A percentile compares a stretch with the other conserved stretches of the same genome.
These are phyloP conservation scores for Lithosia quadra DNA, from an alignment of 2,888 invertebrate genomes.

Conservation along the genomic window DNA sequence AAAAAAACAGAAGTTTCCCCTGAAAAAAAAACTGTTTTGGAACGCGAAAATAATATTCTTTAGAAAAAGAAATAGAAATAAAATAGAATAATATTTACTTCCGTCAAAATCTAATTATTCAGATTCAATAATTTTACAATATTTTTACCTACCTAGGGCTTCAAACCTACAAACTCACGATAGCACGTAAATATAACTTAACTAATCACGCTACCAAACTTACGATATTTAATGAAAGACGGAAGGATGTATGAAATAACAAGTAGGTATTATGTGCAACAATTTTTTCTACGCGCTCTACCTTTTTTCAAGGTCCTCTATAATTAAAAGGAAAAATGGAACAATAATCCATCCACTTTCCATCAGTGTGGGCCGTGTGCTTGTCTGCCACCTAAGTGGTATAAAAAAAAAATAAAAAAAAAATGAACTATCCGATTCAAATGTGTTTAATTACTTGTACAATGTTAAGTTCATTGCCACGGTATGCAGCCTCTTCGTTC, in stretches of 20 bases:
- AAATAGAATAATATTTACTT: not conserved
- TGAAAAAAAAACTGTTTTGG: too few species aligned
- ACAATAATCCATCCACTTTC: too few species aligned
- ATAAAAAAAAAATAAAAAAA: too few species aligned
- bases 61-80: too few species aligned
- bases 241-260: too few species aligned
- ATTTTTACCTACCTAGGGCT: not conserved
- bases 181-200: not conserved
- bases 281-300: not conserved
- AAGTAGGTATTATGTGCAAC: not conserved
- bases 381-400: too few species aligned
- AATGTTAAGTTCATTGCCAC: conserved; percentile 65
- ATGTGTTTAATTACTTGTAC: conserved; percentile 34
- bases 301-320: not conserved
- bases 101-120: not conserved
- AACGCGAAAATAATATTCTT: too few species aligned
- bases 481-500: conserved; percentile 35
- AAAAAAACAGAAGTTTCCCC: too few species aligned
- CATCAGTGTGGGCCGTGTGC: too few species aligned
- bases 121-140: too few species aligned
- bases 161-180: not conserved
- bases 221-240: too few species aligned
- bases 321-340: not conserved
- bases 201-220: not conserved
- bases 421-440: conserved; percentile 19